A percentile compares a stretch with the other conserved stretches of the same genome.
Conservation (phyloP, 2,113 vertebrate genomes). For the Monarcha castaneiventris region DNA sequence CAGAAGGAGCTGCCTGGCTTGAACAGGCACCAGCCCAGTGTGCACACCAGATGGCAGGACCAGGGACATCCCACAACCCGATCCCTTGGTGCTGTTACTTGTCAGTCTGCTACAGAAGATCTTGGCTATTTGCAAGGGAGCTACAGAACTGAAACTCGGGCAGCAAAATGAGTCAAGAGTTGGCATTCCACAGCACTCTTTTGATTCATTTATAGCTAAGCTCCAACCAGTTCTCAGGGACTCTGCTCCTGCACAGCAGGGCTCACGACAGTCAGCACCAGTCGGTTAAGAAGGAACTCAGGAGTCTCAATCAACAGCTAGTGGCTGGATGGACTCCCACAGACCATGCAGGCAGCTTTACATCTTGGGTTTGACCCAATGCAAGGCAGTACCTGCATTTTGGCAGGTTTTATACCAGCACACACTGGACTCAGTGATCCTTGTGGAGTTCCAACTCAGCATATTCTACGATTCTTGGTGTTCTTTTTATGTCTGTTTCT, state of each 20-base stretch:
- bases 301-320: background rate
- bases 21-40: background rate
- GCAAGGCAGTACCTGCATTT: background rate
- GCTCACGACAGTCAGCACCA: background rate
- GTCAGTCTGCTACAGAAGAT: background rate
- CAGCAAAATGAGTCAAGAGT: background rate
- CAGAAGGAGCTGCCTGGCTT: background rate
- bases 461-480: accelerated
- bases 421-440: background rate
- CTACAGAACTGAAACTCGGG: background rate
- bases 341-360: background rate
- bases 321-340: background rate
- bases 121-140: background rate
- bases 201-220: background rate
- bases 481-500: background rate
- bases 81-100: background rate
- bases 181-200: background rate
- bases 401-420: background rate
- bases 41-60: background rate
- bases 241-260: background rate
- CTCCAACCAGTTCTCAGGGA: background rate
- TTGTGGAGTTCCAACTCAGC: background rate
- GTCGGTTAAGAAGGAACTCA: background rate
- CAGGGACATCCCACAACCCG: background rate
- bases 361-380: background rate